phyloP scores from a whole-genome alignment of 2,797 vertebrate genomes.

The Mycteria americana region DNA sequence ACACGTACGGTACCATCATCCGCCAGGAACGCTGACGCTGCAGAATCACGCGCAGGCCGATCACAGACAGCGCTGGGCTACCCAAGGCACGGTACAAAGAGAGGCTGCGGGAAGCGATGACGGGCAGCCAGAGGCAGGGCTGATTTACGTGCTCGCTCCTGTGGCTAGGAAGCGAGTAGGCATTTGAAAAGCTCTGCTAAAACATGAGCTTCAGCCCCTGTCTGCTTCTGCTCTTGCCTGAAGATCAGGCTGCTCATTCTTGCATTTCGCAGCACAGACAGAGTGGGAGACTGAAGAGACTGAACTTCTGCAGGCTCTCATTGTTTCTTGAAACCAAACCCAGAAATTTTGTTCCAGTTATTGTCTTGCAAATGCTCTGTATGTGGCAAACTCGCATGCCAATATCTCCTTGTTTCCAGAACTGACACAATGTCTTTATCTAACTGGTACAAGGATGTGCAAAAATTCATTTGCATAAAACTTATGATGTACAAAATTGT shows the following conservation, averaged over 20 bases:
- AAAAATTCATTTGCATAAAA: not conserved
- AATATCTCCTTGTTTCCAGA: not conserved
- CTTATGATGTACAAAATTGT: fast-evolving
- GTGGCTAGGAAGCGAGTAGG: not conserved
- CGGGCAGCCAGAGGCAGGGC: not conserved
- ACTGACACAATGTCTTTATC: not conserved
- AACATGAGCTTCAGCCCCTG: not conserved
- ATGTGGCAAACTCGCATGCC: not conserved
- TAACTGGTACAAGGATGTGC: not conserved
- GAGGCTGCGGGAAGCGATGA: not conserved
- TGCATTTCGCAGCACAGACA: not conserved
- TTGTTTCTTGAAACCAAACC: not conserved
- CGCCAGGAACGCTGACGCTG: not conserved
- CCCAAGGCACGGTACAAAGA: not conserved
- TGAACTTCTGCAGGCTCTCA: not conserved
- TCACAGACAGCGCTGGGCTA: fast-evolving
- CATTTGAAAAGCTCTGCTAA: not conserved
- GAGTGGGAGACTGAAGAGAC: not conserved
- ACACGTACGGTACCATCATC: not conserved
- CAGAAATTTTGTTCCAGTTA: not conserved
- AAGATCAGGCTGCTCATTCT: not conserved
- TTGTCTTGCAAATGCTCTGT: not conserved
- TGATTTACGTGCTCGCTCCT: not conserved
- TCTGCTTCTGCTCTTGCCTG: not conserved
- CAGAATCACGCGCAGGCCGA: not conserved